Evolutionary conservation across 2,113 vertebrate genomes (phyloP).

Genomic region (Acanthochromis polyacanthus): DNA sequence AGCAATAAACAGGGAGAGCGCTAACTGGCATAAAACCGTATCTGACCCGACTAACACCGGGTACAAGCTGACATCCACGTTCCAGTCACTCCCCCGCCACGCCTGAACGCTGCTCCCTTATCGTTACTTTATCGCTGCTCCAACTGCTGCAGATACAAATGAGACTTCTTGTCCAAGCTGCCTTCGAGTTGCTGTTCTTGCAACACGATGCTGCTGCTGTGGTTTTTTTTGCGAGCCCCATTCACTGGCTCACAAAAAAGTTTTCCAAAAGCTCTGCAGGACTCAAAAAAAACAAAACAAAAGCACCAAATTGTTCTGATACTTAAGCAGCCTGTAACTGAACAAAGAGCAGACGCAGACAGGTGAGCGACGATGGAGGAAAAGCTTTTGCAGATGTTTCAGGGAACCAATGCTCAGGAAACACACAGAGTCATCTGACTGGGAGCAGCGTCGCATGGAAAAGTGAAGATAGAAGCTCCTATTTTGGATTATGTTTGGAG

Average conservation of each 20-base stretch:
- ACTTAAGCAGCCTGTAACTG: conserved; percentile 20
- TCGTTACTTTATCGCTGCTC: conserved; percentile 35
- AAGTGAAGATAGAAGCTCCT: background rate
- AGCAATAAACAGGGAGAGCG: background rate
- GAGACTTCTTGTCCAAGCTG: conserved; percentile 13
- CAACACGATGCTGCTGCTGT: conserved; percentile 31
- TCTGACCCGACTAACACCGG: background rate
- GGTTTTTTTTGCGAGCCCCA: conserved; percentile 16
- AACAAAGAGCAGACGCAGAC: background rate
- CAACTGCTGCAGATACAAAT: conserved; percentile 52
- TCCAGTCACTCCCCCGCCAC: conserved; percentile 21
- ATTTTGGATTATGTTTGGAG: conserved; percentile 9
- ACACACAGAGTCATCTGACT: background rate
- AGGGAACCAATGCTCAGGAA: background rate
- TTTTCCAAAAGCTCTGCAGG: conserved; percentile 1
- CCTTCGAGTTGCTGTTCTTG: conserved; percentile 23
- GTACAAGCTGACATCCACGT: conserved; percentile 9
- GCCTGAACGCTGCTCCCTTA: conserved; percentile 36
- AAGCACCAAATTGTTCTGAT: conserved; percentile 2
- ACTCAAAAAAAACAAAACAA: background rate
- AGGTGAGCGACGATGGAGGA: conserved; percentile 1
- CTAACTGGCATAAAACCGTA: background rate
- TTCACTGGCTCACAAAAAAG: background rate
- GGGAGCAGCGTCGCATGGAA: background rate
- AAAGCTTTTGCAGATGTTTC: conserved; percentile 26